A percentile compares a stretch with the other conserved stretches of the same genome.
phyloP scores from a whole-genome alignment of 2,888 invertebrate genomes.

The Notodonta ziczac region DNA sequence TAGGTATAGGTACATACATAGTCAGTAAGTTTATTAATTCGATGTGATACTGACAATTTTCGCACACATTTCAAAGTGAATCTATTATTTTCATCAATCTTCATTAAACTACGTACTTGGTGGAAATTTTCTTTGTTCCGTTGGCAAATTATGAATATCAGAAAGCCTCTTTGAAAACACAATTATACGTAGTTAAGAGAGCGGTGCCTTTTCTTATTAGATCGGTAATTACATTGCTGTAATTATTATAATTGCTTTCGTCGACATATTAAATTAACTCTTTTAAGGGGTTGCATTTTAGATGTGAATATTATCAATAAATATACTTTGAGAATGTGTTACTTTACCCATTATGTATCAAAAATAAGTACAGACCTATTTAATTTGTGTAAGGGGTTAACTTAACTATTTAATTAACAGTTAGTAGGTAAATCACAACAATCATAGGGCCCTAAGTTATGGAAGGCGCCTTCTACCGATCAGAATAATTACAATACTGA shows the following conservation, averaged over 20 bases:
- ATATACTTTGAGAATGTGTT: neutral
- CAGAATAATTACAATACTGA: neutral
- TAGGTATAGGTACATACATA: neutral
- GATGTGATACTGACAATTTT: neutral
- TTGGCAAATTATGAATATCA: slow-evolving; percentile 64
- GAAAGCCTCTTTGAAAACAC: slow-evolving; percentile 71
- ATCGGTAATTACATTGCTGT: slow-evolving; percentile 73
- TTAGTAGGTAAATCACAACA: too few species aligned
- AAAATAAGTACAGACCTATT: too few species aligned
- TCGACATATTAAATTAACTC: slow-evolving; percentile 73
- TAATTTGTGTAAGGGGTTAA: too few species aligned
- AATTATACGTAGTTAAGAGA: slow-evolving; percentile 71
- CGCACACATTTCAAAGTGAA: slow-evolving; percentile 8
- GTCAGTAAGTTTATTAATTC: neutral
- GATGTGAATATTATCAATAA: neutral
- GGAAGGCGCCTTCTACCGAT: too few species aligned
- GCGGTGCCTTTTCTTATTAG: slow-evolving; percentile 68
- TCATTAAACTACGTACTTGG: slow-evolving; percentile 31
- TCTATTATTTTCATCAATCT: slow-evolving; percentile 31
- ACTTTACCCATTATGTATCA: neutral
- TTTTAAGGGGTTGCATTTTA: slow-evolving; percentile 54
- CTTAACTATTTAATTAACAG: too few species aligned
- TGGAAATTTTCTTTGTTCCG: slow-evolving; percentile 45
- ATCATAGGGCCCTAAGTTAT: too few species aligned
- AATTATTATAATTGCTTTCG: slow-evolving; percentile 80